Conservation (phyloP, 2,113 vertebrate species). For the Poeciliopsis prolifica region DNA sequence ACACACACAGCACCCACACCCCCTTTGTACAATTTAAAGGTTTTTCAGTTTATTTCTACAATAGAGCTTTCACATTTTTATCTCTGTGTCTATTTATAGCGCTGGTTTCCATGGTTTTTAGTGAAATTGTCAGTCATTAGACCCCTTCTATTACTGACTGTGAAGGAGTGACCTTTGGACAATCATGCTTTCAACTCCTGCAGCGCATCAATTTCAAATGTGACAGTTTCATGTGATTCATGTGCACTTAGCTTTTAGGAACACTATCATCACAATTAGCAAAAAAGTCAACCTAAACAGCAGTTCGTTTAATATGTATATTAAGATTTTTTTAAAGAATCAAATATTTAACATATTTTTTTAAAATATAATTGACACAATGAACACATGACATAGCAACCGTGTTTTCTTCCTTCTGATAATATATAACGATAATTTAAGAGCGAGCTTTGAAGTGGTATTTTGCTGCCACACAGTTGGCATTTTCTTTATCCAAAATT, state of each 20-base stretch:
- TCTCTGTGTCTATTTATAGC: not conserved
- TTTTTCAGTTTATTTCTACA: not conserved
- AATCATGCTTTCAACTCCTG: constrained; percentile 44
- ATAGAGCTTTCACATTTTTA: not conserved
- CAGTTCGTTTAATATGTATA: not conserved
- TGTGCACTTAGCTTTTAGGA: constrained; percentile 7
- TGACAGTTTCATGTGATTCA: constrained; percentile 28
- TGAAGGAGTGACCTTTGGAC: constrained; percentile 27
- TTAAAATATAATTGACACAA: not conserved
- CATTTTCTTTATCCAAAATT: too few species aligned
- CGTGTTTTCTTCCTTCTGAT: not conserved
- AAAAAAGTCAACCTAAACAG: not conserved
- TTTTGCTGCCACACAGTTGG: too few species aligned
- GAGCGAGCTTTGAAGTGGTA: not conserved
- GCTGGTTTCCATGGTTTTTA: constrained; percentile 20
- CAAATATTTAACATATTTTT: not conserved
- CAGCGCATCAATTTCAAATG: constrained; percentile 11
- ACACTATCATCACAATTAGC: constrained; percentile 23
- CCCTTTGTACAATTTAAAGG: too few species aligned
- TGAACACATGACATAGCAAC: too few species aligned
- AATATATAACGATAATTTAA: not conserved
- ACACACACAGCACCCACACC: too few species aligned
- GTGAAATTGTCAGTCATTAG: constrained; percentile 37
- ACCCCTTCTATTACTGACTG: constrained; percentile 31
- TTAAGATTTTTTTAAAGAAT: not conserved